phyloP scores from a whole-genome alignment of 1,140 invertebrate species.

The Amyelois transitella region DNA sequence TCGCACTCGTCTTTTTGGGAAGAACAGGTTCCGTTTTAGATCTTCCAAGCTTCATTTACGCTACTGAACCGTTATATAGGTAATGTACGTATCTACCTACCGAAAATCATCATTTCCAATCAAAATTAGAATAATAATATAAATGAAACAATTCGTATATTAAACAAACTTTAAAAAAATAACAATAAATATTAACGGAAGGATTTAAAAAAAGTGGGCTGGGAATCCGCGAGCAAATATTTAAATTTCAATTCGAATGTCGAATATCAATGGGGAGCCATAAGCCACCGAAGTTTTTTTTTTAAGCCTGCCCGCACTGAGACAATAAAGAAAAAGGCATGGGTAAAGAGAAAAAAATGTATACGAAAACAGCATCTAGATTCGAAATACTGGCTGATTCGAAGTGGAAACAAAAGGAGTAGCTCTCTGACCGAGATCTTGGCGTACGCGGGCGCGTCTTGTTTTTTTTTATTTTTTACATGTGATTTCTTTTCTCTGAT shows the following conservation, averaged over 20 bases:
- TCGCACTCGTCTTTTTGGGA: conserved; percentile 12
- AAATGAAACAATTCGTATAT: not conserved
- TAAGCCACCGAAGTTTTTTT: conserved; percentile 65
- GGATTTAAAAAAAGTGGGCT: conserved; percentile 57
- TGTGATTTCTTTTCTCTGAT: conserved; percentile 65
- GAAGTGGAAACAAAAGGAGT: conserved; percentile 69
- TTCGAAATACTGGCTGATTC: conserved; percentile 72
- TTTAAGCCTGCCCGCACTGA: conserved; percentile 57
- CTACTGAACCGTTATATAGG: conserved; percentile 7
- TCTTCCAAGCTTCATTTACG: conserved; percentile 32
- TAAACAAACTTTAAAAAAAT: conserved; percentile 12
- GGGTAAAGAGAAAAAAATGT: conserved; percentile 54
- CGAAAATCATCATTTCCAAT: not conserved
- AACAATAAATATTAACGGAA: conserved; percentile 63
- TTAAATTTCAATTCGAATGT: conserved; percentile 73
- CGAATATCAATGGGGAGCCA: conserved; percentile 73
- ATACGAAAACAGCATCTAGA: conserved; percentile 68
- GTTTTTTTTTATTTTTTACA: conserved; percentile 54
- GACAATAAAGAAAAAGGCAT: conserved; percentile 71
- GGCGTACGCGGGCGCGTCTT: conserved; percentile 60
- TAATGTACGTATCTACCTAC: too few species aligned
- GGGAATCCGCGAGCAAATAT: conserved; percentile 65
- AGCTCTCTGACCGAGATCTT: conserved; percentile 71
- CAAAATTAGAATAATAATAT: not conserved
- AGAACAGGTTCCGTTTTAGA: conserved; percentile 33